Conservation (phyloP, 2,888 invertebrate genomes). For the Panopea generosa region DNA sequence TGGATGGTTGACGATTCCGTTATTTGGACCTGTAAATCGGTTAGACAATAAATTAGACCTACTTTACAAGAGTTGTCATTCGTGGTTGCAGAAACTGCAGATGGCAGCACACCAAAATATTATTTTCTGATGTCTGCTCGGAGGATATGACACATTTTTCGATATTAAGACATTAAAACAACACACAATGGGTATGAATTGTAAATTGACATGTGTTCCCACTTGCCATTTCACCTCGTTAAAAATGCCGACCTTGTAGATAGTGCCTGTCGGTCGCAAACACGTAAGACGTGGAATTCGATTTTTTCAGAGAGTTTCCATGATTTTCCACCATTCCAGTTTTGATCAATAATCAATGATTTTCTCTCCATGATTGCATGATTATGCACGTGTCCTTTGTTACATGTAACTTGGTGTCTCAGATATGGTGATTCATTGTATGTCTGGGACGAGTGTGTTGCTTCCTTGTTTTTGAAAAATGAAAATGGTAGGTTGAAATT, state of each 20-base stretch:
- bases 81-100: conserved; percentile 58
- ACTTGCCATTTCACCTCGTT: background rate
- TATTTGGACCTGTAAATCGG: no score
- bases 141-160: conserved; percentile 41
- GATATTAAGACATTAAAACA: conserved; percentile 8
- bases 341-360: conserved; percentile 10
- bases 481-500: no score
- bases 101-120: conserved; percentile 60
- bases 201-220: background rate
- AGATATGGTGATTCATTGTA: background rate
- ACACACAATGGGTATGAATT: conserved; percentile 26
- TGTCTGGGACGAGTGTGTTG: no score
- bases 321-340: background rate
- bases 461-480: no score
- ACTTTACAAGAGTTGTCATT: conserved; percentile 37
- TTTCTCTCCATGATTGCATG: no score
- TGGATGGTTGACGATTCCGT: no score
- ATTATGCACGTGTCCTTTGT: no score
- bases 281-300: no score
- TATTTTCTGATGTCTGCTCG: conserved; percentile 54
- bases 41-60: background rate
- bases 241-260: background rate
- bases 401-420: conserved; percentile 1
- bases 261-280: background rate
- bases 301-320: no score